phyloP scores from a whole-genome alignment of 2,113 vertebrate species.

The Mesoclemmys tuberculata region DNA sequence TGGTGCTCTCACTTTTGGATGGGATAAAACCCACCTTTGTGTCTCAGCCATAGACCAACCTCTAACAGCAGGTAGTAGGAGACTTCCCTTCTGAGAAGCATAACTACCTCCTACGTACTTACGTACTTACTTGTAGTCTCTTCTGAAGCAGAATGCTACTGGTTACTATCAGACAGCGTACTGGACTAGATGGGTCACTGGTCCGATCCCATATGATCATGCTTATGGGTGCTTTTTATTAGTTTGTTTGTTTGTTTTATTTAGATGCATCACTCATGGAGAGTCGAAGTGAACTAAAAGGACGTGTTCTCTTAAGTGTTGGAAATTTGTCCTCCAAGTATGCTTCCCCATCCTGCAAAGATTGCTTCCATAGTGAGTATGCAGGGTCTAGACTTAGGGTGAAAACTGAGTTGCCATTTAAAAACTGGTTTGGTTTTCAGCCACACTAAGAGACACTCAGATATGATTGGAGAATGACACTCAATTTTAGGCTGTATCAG shows the following conservation, averaged over 20 bases:
- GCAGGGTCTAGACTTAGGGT: neutral
- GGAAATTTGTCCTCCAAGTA: neutral
- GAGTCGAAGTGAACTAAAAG: neutral
- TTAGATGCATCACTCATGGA: neutral
- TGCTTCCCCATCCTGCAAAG: neutral
- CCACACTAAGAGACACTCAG: no score
- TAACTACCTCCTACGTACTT: neutral
- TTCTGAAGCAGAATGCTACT: neutral
- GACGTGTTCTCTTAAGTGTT: neutral
- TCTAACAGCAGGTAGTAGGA: neutral
- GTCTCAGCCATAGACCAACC: neutral
- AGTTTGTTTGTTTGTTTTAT: neutral
- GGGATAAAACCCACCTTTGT: neutral
- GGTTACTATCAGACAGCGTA: neutral
- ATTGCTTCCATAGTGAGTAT: neutral
- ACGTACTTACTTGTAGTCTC: neutral
- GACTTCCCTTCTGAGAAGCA: neutral
- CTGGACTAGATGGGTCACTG: neutral
- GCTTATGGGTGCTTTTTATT: neutral
- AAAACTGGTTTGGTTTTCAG: no score
- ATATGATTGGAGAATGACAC: no score
- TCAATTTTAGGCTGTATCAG: no score
- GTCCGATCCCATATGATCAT: neutral
- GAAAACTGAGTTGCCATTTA: neutral
- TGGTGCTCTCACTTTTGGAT: neutral